These are phyloP conservation scores for Actinernus sp. DNA, from an alignment of 92 coral and sea anemone genomes.

Conservation along the genomic window DNA sequence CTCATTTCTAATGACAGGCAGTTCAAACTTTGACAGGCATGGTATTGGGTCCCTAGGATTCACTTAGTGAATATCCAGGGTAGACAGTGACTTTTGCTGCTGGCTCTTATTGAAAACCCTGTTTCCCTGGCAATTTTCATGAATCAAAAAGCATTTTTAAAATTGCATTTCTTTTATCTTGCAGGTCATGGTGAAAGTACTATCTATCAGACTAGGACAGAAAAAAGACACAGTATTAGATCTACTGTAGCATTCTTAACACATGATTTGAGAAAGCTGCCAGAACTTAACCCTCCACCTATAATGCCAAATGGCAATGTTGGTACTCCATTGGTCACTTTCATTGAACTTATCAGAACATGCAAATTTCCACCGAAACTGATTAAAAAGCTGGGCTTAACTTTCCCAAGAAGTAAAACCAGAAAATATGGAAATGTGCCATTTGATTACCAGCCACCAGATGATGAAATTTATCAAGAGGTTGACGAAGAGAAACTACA, in stretches of 20 bases:
- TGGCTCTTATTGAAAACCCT: conserved; percentile 13
- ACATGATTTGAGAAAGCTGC: conserved; percentile 72
- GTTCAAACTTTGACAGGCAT: no score
- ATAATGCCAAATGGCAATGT: conserved; percentile 99
- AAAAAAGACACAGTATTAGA: conserved; percentile 52
- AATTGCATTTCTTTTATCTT: background rate
- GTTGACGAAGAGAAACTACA: background rate
- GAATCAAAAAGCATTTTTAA: no score
- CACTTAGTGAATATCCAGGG: no score
- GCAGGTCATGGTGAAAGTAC: conserved; percentile 20
- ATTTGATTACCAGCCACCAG: conserved; percentile 60
- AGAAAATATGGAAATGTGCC: conserved; percentile 94
- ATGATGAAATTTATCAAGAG: background rate
- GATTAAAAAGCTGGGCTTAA: conserved; percentile 86
- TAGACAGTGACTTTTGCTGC: no score
- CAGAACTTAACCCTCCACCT: conserved; percentile 92
- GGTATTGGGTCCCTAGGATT: no score
- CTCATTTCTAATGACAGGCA: no score
- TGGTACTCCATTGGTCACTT: conserved; percentile 80
- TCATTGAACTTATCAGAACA: conserved; percentile 78
- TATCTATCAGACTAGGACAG: conserved; percentile 70
- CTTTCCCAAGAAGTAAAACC: conserved; percentile 75
- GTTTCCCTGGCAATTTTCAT: background rate
- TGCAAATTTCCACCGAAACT: conserved; percentile 94
- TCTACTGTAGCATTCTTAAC: conserved; percentile 67